Base-by-base conservation (phyloP, 1,140 invertebrate species). In the Drosophila novamexicana region DNA sequence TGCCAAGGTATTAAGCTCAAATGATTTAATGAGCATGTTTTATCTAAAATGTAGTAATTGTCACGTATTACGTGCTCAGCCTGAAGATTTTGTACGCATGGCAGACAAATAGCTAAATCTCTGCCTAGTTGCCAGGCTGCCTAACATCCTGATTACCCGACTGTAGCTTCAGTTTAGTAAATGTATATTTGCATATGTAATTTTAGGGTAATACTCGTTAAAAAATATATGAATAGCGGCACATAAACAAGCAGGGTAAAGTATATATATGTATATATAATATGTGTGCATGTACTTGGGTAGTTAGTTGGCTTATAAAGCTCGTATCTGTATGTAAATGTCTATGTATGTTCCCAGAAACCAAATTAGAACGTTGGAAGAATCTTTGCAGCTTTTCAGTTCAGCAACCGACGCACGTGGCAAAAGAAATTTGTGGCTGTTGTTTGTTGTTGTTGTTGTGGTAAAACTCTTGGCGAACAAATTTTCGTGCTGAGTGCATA, bases 11-110 rank as follows among this genome's bases (percentile, higher is more conserved):
- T 88, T 88, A 88, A 88, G 84, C 80, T 75, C 44, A 88, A 84
- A 88, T 88, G 84, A 88, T 88, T 88, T 88, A 88, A 88, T 88
- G 84, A 88, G 84, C 84, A 75, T 88, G 84, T 88, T 88, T 86
- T 84, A 85, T 77, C 82, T 53, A 81, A 88, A 88, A 88, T 89
- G 80, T 88, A 84, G 84, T 88, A 88, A 88, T 88, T 88, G 84
- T 88, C 84, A 88, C 84, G 84, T 89, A 88, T 89, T 88, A 88
- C 84, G 77, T 88, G 80, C 84, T 89, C 77, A 88, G 74, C 77
- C 80, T 84, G 74, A 75, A 89, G 85, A 89, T 89, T 84, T 65
- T 63, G 73, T 73, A 74, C 66, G 57, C 69, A 83, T 42, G 76
- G 62, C 75, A 75, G 79, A 88, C 83, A 86, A 86, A 86, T 88